These are phyloP conservation scores for Nibea albiflora DNA, from an alignment of 2,113 vertebrate genomes.

Conservation along the genomic window DNA sequence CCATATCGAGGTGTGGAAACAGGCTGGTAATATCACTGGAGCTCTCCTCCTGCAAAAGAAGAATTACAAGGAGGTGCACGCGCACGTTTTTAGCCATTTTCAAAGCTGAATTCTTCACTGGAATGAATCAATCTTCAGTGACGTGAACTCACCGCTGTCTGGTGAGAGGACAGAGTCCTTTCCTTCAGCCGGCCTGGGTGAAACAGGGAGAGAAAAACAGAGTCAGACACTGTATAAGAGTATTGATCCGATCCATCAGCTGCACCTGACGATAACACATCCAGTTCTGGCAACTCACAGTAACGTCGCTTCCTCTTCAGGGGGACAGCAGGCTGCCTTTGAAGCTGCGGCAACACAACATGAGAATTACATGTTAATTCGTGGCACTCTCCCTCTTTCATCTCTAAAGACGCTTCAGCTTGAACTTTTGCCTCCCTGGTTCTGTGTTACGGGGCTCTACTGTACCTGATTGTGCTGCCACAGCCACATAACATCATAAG, in stretches of 20 bases:
- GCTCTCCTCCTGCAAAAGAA: constrained; percentile 62
- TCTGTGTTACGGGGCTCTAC: not conserved
- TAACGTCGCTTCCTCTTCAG: constrained; percentile 96
- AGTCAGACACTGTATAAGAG: not conserved
- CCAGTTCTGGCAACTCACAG: constrained; percentile 86
- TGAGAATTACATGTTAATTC: constrained; percentile 16
- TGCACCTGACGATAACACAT: constrained; percentile 12
- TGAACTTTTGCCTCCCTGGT: not conserved
- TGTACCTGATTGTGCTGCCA: constrained; percentile 97
- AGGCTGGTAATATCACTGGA: constrained; percentile 84
- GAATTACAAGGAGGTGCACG: not conserved
- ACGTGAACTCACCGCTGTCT: constrained; percentile 53
- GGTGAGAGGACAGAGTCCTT: constrained; percentile 49
- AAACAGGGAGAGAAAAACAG: constrained; percentile 25
- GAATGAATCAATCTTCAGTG: constrained; percentile 6
- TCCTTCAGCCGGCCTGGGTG: constrained; percentile 76
- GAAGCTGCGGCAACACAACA: constrained; percentile 83
- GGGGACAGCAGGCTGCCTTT: constrained; percentile 93
- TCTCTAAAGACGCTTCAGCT: not conserved
- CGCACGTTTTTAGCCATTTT: not conserved
- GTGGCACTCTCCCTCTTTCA: not conserved
- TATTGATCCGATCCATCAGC: constrained; percentile 15
- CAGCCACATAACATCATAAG: constrained; percentile 97
- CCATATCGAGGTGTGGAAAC: constrained; percentile 91
- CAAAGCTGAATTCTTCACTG: not conserved